Conservation (phyloP, 2,888 invertebrate species). For the Eilema caniola region DNA sequence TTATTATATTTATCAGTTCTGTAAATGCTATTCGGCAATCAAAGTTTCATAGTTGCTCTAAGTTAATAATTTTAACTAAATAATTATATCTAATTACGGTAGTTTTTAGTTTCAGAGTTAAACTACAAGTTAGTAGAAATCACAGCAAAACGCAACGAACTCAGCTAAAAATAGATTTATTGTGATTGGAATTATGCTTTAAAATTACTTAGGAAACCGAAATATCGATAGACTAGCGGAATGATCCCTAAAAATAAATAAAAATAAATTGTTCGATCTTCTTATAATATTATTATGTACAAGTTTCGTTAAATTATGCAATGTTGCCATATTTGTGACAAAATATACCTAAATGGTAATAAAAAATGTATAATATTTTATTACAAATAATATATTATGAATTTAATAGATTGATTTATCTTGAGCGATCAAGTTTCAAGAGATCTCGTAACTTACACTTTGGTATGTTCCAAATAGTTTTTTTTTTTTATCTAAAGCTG, state of each 20-base stretch:
- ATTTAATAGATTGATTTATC: constrained; percentile 44
- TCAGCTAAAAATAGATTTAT: constrained; percentile 43
- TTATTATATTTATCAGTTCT: neutral
- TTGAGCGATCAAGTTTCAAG: constrained; percentile 63
- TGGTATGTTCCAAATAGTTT: constrained; percentile 73
- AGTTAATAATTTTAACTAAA: constrained; percentile 21
- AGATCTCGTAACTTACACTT: constrained; percentile 75
- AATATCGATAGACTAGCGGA: constrained; percentile 67
- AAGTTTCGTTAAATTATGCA: constrained; percentile 52
- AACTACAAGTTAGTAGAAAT: constrained; percentile 71
- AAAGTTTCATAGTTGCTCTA: neutral
- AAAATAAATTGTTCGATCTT: constrained; percentile 66
- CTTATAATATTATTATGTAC: constrained; percentile 58
- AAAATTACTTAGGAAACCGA: constrained; percentile 47
- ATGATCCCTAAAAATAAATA: constrained; percentile 58
- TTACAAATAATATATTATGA: constrained; percentile 30
- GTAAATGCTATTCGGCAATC: neutral
- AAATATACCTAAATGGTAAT: constrained; percentile 28
- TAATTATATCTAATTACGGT: constrained; percentile 41
- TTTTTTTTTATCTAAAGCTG: constrained; percentile 43
- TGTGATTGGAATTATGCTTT: constrained; percentile 56
- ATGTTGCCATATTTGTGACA: constrained; percentile 36
- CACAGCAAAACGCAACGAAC: constrained; percentile 76
- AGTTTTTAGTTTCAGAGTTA: constrained; percentile 37
- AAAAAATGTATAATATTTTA: constrained; percentile 27